phyloP scores from a whole-genome alignment of 2,888 invertebrate genomes.

The Luffia ferchaultella region DNA sequence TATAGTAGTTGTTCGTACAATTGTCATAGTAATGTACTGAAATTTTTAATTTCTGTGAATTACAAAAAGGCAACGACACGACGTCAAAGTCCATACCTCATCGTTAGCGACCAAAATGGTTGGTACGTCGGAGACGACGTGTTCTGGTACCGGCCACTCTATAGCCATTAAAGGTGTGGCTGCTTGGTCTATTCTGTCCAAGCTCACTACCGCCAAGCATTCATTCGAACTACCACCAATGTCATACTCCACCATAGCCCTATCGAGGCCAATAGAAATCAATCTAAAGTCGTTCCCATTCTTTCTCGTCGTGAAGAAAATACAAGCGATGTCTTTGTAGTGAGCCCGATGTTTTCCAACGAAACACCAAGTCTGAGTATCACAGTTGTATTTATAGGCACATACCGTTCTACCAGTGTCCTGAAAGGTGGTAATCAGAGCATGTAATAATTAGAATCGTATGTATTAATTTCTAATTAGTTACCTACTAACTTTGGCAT shows the following conservation, averaged over 20 bases:
- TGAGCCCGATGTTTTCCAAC: slow-evolving; percentile 71
- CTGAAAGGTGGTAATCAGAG: too few relatives aligned
- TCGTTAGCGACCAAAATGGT: slow-evolving; percentile 68
- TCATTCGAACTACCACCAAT: slow-evolving; percentile 47
- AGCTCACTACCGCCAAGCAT: slow-evolving; percentile 40
- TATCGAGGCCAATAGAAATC: slow-evolving; percentile 67
- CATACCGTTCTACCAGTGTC: slow-evolving; percentile 59
- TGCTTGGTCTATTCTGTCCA: slow-evolving; percentile 70
- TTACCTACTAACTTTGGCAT: too few relatives aligned
- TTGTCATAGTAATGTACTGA: too few relatives aligned
- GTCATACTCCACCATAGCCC: slow-evolving; percentile 67
- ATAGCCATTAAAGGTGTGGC: slow-evolving; percentile 63
- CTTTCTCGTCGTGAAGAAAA: slow-evolving; percentile 60
- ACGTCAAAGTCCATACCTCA: slow-evolving; percentile 62
- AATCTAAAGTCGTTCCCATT: slow-evolving; percentile 41
- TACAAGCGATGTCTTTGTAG: slow-evolving; percentile 59
- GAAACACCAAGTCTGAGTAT: slow-evolving; percentile 49
- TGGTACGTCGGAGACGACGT: slow-evolving; percentile 30
- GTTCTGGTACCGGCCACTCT: slow-evolving; percentile 34
- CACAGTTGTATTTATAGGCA: slow-evolving; percentile 47
- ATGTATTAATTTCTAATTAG: too few relatives aligned
- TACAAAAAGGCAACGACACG: too few relatives aligned
- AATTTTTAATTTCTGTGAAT: too few relatives aligned
- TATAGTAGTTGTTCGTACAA: too few relatives aligned
- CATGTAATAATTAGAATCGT: too few relatives aligned